These are phyloP conservation scores for Hippocampus abdominalis DNA, from an alignment of 2,113 vertebrate genomes.

Conservation along the genomic window DNA sequence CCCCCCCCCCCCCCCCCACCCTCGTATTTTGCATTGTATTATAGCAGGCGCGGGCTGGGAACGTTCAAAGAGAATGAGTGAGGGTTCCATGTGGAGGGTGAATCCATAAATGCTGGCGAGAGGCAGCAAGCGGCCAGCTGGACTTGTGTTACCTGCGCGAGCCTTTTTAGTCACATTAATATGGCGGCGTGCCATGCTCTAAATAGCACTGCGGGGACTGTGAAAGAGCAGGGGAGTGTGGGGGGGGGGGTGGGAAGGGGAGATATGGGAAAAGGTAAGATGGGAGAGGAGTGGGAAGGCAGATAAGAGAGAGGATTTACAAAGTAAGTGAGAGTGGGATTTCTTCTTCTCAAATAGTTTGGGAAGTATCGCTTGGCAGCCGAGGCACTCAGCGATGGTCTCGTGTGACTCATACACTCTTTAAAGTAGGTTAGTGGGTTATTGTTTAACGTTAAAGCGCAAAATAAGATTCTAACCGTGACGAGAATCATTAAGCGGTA, in stretches of 20 bases:
- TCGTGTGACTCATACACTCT: slow-evolving; percentile 51
- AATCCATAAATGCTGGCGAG: slow-evolving; percentile 49
- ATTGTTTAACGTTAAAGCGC: slow-evolving; percentile 46
- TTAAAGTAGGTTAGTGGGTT: slow-evolving; percentile 66
- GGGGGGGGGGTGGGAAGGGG: slow-evolving; percentile 6
- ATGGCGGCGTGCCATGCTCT: slow-evolving; percentile 39
- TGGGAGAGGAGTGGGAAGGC: slow-evolving; percentile 45
- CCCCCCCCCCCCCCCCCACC: too few species aligned
- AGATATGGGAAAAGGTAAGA: slow-evolving; percentile 33
- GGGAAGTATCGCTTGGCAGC: slow-evolving; percentile 51
- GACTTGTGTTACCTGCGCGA: slow-evolving; percentile 55
- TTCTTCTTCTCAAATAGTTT: slow-evolving; percentile 53
- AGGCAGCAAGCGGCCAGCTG: slow-evolving; percentile 52
- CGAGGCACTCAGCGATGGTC: slow-evolving; percentile 44
- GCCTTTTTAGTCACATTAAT: slow-evolving; percentile 59
- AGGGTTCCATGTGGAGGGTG: slow-evolving; percentile 56
- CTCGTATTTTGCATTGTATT: slow-evolving; percentile 46
- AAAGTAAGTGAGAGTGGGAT: slow-evolving; percentile 57
- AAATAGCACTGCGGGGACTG: slow-evolving; percentile 48
- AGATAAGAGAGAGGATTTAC: slow-evolving; percentile 55
- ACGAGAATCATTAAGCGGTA: slow-evolving; percentile 8
- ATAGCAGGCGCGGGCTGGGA: slow-evolving; percentile 29
- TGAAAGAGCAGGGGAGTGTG: slow-evolving; percentile 17
- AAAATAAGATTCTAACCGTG: slow-evolving; percentile 41
- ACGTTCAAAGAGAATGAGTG: slow-evolving; percentile 64